These are phyloP conservation scores for Lathamus discolor DNA, from an alignment of 2,113 vertebrate species.

Conservation along the genomic window DNA sequence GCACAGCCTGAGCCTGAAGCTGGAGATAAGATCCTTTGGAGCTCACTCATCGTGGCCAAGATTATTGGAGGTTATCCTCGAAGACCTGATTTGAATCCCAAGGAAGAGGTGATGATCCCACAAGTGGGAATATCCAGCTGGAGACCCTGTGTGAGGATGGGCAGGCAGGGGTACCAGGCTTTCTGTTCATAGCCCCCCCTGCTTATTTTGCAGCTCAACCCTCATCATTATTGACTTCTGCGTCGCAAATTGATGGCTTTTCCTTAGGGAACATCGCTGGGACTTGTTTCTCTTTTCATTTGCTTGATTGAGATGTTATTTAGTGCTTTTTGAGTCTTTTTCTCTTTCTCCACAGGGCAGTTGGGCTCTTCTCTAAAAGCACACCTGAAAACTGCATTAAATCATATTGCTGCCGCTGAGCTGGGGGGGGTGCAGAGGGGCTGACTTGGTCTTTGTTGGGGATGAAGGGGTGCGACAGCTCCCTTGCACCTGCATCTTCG, in stretches of 20 bases:
- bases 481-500: not conserved
- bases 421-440: not conserved
- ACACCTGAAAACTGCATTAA: not conserved
- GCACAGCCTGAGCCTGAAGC: not conserved
- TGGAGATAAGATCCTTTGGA: not conserved
- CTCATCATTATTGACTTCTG: fast-evolving
- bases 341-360: not conserved
- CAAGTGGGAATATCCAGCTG: not conserved
- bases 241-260: not conserved
- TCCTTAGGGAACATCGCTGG: not conserved
- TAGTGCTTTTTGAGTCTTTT: not conserved
- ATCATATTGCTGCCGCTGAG: not conserved
- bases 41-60: fast-evolving
- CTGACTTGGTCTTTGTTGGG: not conserved
- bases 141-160: not conserved
- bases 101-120: not conserved
- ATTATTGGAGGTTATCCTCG: fast-evolving
- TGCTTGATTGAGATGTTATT: not conserved
- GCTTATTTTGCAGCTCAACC: not conserved
- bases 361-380: not conserved
- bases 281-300: not conserved
- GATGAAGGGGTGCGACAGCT: not conserved
- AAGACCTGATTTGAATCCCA: not conserved
- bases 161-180: not conserved
- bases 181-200: not conserved